A percentile compares a stretch with the other conserved stretches of the same genome.
These are phyloP conservation scores for Notiomystis cincta DNA, from an alignment of 2,113 vertebrate species.

Conservation along the genomic window DNA sequence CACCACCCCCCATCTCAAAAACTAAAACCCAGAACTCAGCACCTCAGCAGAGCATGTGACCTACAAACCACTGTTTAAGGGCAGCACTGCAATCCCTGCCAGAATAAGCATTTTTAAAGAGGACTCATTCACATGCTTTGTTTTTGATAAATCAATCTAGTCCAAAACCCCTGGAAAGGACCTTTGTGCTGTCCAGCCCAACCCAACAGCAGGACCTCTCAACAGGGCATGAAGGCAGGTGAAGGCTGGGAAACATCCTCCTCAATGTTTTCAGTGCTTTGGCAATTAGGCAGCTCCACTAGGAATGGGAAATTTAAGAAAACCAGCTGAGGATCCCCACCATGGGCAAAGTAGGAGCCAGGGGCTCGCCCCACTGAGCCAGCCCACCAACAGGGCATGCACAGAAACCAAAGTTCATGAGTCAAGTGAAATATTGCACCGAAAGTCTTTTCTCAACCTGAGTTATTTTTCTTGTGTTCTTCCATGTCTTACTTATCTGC, in stretches of 20 bases:
- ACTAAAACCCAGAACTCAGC: background rate
- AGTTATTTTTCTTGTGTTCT: background rate
- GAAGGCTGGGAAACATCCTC: background rate
- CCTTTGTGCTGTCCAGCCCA: background rate
- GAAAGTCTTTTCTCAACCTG: background rate
- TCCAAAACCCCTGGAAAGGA: background rate
- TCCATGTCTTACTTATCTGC: background rate
- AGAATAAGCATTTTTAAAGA: background rate
- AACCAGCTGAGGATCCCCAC: background rate
- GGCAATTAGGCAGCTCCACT: background rate
- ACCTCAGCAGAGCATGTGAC: background rate
- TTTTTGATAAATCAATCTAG: background rate
- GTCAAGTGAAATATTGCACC: background rate
- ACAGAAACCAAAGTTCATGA: background rate
- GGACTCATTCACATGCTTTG: background rate
- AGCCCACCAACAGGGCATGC: background rate
- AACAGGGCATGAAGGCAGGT: background rate
- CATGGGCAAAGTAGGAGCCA: background rate
- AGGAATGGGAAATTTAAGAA: background rate
- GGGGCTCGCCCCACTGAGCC: background rate
- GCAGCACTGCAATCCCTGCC: background rate
- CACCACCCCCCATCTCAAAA: background rate
- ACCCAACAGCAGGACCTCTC: rapidly evolving
- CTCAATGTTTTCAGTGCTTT: background rate
- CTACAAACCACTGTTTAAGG: background rate